Base-by-base conservation (phyloP, 2,113 vertebrate genomes). In the Electrona antarctica region DNA sequence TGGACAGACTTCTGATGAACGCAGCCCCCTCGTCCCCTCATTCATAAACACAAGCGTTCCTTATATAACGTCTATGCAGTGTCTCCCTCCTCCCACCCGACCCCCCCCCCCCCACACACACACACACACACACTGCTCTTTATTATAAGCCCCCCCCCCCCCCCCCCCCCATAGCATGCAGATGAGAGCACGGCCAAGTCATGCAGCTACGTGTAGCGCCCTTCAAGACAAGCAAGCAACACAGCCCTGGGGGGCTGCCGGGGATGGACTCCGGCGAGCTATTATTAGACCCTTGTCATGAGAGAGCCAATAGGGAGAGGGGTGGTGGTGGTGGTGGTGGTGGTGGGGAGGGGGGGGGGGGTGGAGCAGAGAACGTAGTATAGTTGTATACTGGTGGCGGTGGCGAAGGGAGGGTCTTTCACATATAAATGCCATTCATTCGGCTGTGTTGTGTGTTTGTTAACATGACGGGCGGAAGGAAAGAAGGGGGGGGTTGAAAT, bases 1-100 rank as follows among this genome's bases (percentile, higher is more conserved):
- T 21, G 21, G 21, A 21, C 28, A 78, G 67, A 80, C 85, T 21
- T 2, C 21, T 21, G n/a, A 79, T 92, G 88, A 90, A 89, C 87
- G 86, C 64, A 83, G 52, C 55, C n/a, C 62, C 15, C 41, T 52
- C 13, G 0, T 48, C 21, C 11, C 62, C 76, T 49, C 92, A 91
- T 92, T 94, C 92, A 94, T 85, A 90, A 92, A 91, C 82, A 83
- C 84, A 74, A 68, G 7, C 67, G 73, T 29, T 56, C 72, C 83
- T 92, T 93, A 93, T 88, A 89, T 93, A 93, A 93, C 49, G 28
- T 76, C 70, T 13, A 50, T 57, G 80, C 66, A 81, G n/a, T 9
- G 33, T 21, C 46, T 46, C 41, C 41, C 21, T 14, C 47, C 41
- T 46, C n/a, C 21, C 15, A 12, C 7, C n/a, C n/a, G n/a, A n/a